These are phyloP conservation scores for Aricia agestis DNA, from an alignment of 1,140 invertebrate genomes.

Conservation along the genomic window DNA sequence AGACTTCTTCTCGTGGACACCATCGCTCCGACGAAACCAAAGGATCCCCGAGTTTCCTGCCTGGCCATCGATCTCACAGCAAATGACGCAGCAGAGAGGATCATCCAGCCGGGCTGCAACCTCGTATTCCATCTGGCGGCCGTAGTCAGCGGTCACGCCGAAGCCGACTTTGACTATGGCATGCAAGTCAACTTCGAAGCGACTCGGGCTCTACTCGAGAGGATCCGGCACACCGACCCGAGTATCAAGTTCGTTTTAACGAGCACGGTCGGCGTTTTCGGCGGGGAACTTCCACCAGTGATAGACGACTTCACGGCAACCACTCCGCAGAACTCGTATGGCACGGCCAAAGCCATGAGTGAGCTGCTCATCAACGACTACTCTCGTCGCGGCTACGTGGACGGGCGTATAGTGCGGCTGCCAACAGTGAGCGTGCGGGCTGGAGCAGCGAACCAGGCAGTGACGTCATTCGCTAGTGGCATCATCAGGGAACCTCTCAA, in stretches of 20 bases:
- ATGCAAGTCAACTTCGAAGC: slow-evolving; percentile 56
- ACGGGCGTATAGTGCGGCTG: slow-evolving; percentile 46
- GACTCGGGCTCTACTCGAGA: slow-evolving; percentile 48
- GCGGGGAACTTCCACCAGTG: slow-evolving; percentile 46
- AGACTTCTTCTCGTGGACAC: slow-evolving; percentile 41
- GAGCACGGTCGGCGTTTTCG: slow-evolving; percentile 54
- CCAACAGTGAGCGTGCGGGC: slow-evolving; percentile 56
- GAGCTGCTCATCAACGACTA: slow-evolving; percentile 60
- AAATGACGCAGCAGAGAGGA: slow-evolving; percentile 29
- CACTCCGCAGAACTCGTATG: slow-evolving; percentile 59
- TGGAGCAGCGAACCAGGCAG: slow-evolving; percentile 49
- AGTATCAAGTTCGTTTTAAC: slow-evolving; percentile 47
- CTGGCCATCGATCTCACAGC: slow-evolving; percentile 35
- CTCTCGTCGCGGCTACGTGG: slow-evolving; percentile 46
- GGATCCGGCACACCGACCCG: slow-evolving; percentile 35
- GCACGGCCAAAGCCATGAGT: slow-evolving; percentile 53
- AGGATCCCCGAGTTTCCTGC: slow-evolving; percentile 32
- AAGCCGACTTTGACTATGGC: slow-evolving; percentile 47
- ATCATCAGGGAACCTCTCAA: slow-evolving; percentile 57
- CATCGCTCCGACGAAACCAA: slow-evolving; percentile 18
- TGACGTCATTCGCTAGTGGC: slow-evolving; percentile 60
- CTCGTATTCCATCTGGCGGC: slow-evolving; percentile 49
- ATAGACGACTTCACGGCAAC: slow-evolving; percentile 43
- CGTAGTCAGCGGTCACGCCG: slow-evolving; percentile 49
- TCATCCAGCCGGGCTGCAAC: slow-evolving; percentile 24